Evolutionary conservation across 1,140 invertebrate species (phyloP).

Genomic region (Lineus longissimus): DNA sequence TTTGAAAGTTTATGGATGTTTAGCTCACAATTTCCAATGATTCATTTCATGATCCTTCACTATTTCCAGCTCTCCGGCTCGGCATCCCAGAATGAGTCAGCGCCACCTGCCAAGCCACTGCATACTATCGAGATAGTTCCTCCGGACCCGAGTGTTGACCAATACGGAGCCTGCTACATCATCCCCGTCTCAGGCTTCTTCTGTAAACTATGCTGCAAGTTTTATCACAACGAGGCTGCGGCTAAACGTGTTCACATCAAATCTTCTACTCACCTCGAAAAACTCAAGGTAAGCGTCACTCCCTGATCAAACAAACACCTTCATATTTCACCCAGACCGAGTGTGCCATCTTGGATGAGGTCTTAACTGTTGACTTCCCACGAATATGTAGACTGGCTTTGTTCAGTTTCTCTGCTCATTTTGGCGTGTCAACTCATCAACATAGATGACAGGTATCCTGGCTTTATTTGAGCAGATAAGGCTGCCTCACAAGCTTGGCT

Average conservation of each 20-base stretch:
- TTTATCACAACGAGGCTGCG: slow-evolving; percentile 46
- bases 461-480: too few relatives aligned
- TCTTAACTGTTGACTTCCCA: too few relatives aligned
- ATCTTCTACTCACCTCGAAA: slow-evolving; percentile 41
- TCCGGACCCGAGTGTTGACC: neutral
- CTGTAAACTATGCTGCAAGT: slow-evolving; percentile 51
- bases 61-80: neutral
- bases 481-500: too few relatives aligned
- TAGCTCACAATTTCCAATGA: neutral
- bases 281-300: slow-evolving; percentile 37
- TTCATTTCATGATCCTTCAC: neutral
- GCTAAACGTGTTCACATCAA: slow-evolving; percentile 44
- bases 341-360: too few relatives aligned
- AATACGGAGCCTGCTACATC: slow-evolving; percentile 25
- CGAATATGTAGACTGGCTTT: too few relatives aligned
- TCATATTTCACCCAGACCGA: too few relatives aligned
- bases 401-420: too few relatives aligned
- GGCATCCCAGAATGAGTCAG: neutral
- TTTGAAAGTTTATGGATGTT: too few relatives aligned
- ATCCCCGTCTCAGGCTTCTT: slow-evolving; percentile 48
- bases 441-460: too few relatives aligned
- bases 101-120: neutral
- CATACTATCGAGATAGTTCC: neutral
- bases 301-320: too few relatives aligned
- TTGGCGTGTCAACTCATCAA: too few relatives aligned